These are phyloP conservation scores for Misgurnus anguillicaudatus DNA, from an alignment of 2,113 vertebrate genomes.

Conservation along the genomic window DNA sequence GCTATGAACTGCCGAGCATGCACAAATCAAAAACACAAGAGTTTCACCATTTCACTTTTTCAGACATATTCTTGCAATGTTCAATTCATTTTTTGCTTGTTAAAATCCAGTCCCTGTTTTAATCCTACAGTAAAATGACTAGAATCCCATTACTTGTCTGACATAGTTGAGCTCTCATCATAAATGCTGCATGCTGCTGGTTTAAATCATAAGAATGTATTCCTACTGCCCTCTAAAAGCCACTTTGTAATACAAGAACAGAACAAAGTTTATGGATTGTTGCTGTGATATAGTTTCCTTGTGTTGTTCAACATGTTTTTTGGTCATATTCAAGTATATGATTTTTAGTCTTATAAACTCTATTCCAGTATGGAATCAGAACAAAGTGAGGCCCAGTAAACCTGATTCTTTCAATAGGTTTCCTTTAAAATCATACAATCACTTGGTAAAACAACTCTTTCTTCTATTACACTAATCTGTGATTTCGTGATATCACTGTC, in stretches of 20 bases:
- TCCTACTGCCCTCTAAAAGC: constrained; percentile 67
- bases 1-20: constrained; percentile 19
- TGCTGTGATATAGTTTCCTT: constrained; percentile 55
- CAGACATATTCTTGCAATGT: constrained; percentile 57
- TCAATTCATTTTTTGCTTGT: constrained; percentile 69
- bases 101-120: constrained; percentile 61
- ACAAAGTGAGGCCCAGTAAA: constrained; percentile 67
- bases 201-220: constrained; percentile 71
- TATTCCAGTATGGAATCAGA: constrained; percentile 70
- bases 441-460: constrained; percentile 72
- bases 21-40: constrained; percentile 24
- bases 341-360: constrained; percentile 77
- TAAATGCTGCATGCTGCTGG: constrained; percentile 73
- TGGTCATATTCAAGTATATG: constrained; percentile 62
- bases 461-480: background rate
- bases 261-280: constrained; percentile 55
- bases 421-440: constrained; percentile 74
- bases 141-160: constrained; percentile 75
- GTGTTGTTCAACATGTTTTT: constrained; percentile 61
- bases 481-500: too few species aligned
- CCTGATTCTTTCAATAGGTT: constrained; percentile 64
- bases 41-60: constrained; percentile 59
- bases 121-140: constrained; percentile 71
- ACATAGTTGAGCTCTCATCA: constrained; percentile 72
- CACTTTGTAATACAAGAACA: constrained; percentile 73